Conservation (phyloP, 2,888 invertebrate genomes). For the Galerucella nymphaeae region DNA sequence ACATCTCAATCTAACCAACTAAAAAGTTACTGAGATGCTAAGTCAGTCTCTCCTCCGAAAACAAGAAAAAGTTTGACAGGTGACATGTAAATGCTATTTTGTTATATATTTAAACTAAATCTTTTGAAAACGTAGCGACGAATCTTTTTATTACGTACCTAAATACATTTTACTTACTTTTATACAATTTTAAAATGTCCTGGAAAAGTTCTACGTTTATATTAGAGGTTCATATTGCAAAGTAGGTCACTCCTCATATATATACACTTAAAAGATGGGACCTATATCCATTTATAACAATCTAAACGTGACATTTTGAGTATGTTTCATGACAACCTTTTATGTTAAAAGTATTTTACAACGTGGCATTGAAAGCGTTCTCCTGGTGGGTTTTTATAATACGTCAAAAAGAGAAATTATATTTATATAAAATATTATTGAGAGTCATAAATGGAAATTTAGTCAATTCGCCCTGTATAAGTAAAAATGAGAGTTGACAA, state of each 20-base stretch:
- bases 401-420: neutral
- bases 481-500: too few species aligned
- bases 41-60: too few species aligned
- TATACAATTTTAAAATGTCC: constrained; percentile 8
- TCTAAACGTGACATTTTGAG: constrained; percentile 50
- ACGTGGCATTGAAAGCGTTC: neutral
- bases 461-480: too few species aligned
- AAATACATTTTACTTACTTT: constrained; percentile 17
- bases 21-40: too few species aligned
- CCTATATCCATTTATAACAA: constrained; percentile 37
- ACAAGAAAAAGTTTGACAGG: too few species aligned
- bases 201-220: constrained; percentile 29
- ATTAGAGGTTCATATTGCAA: constrained; percentile 15
- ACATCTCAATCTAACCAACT: too few species aligned
- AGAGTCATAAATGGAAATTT: too few species aligned
- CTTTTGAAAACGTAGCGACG: too few species aligned
- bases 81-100: too few species aligned
- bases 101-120: too few species aligned
- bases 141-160: too few species aligned
- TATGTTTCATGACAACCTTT: constrained; percentile 16
- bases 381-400: neutral
- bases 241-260: constrained; percentile 28
- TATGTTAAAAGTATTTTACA: constrained; percentile 12
- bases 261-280: constrained; percentile 19
- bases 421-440: too few species aligned